Percentiles rank a stretch among this genome's conserved stretches.
Conservation (phyloP, 2,797 vertebrate species). For the Serranus cabrilla region DNA sequence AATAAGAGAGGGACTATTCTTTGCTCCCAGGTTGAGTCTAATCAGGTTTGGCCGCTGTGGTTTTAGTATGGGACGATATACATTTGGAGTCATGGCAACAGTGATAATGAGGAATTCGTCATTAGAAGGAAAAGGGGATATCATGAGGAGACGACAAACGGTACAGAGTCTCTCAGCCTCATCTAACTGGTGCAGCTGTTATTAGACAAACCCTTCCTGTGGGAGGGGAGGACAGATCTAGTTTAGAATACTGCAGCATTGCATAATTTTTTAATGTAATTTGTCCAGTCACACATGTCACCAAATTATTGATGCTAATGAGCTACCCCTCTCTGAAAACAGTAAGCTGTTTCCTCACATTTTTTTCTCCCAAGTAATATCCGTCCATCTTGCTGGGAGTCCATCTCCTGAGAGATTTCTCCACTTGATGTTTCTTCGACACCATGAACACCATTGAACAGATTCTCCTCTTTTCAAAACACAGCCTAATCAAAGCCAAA, state of each 20-base stretch:
- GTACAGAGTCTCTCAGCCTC: constrained; percentile 37
- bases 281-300: constrained; percentile 22
- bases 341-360: constrained; percentile 21
- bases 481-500: constrained; percentile 56
- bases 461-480: constrained; percentile 42
- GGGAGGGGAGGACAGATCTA: constrained; percentile 49
- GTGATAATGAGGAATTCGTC: constrained; percentile 30
- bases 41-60: constrained; percentile 12
- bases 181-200: constrained; percentile 45
- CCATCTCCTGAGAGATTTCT: constrained; percentile 42
- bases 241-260: constrained; percentile 53
- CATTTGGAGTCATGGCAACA: constrained; percentile 3
- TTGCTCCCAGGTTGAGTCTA: background rate
- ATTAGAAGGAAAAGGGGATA: constrained; percentile 24
- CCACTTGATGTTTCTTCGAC: constrained; percentile 35
- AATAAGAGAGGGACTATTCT: constrained; percentile 13
- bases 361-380: constrained; percentile 13
- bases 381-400: constrained; percentile 34
- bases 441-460: constrained; percentile 10
- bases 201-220: constrained; percentile 54
- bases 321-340: constrained; percentile 18
- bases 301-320: constrained; percentile 48
- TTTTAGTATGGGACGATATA: constrained; percentile 16
- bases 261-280: constrained; percentile 34
- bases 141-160: constrained; percentile 18